phyloP scores from a whole-genome alignment of 2,797 vertebrate genomes.

The Lemur catta region DNA sequence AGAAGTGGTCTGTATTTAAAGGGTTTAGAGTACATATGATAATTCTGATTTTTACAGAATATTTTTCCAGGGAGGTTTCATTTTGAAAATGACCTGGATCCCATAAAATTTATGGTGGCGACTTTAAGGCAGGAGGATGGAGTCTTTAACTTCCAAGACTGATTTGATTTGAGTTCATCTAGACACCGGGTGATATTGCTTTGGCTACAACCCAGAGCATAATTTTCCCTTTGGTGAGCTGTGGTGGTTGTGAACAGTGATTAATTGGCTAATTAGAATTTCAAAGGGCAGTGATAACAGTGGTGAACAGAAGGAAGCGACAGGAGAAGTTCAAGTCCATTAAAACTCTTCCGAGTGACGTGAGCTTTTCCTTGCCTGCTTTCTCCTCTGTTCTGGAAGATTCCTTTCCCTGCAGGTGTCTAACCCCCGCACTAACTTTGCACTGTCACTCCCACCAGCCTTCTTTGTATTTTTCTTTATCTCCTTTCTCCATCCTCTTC shows the following conservation, averaged over 20 bases:
- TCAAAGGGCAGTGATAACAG: slow-evolving; percentile 53
- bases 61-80: neutral
- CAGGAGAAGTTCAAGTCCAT: slow-evolving; percentile 27
- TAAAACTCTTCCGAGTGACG: neutral
- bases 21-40: neutral
- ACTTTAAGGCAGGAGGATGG: neutral
- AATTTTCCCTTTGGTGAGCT: slow-evolving; percentile 50
- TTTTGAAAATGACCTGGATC: slow-evolving; percentile 4
- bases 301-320: neutral
- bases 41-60: neutral
- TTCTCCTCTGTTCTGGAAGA: neutral
- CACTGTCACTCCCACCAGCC: neutral
- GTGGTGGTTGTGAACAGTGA: neutral
- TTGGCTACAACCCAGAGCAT: neutral
- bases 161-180: slow-evolving; percentile 37
- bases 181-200: neutral
- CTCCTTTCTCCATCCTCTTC: neutral
- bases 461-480: neutral
- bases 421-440: neutral
- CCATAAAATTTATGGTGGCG: neutral
- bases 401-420: neutral
- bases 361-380: neutral
- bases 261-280: slow-evolving; percentile 67
- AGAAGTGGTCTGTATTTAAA: neutral
- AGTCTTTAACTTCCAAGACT: neutral